Base-by-base conservation (phyloP, 2,113 vertebrate genomes). In the Oryzias javanicus region DNA sequence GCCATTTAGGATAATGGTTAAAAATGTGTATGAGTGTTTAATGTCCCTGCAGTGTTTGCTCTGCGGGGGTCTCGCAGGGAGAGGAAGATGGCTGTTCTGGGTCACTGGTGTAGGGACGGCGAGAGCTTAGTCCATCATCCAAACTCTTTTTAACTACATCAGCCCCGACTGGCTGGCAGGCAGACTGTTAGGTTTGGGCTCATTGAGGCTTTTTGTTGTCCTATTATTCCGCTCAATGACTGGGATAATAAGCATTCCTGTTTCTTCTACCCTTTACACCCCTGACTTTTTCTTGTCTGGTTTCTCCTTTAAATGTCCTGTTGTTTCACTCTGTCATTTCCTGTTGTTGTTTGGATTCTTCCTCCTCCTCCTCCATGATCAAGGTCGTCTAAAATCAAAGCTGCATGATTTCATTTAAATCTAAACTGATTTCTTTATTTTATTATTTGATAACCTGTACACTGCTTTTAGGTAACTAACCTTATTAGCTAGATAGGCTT, bases 221-320 rank as follows among this genome's bases (percentile, higher is more conserved):
- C 80, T 76, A 92, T 92, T 92, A 92, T 92, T 92, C 90, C 89
- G 89, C 89, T 88, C 76, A 79, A 79, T 89, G 91, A 90, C 86
- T 86, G 88, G 85, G 89, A 92, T 91, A 92, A 92, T 92, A 90
- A 87, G 79, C 76, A 59, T 68, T 73, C 79, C 82, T 88, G 87
- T 85, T 82, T 81, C 82, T 79, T 64, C 49, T 51, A 72, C 64
- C 73, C 76, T 79, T 55, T 61, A 64, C 47, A 22, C 64, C 74
- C 75, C 49, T 24, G 6, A 76, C 47, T 51, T 70, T 73, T 73
- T 83, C 74, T 80, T 83, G 57, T 84, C 70, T 82, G 64, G 55
- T 71, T 83, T 86, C 78, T 85, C 70, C 83, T 87, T 85, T 84
- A 88, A 88, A 90, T 76, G 84, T 85, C 84, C 79, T 79, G 84